Base-by-base conservation (phyloP, 2,888 invertebrate genomes). In the Cheilosia vulpina region DNA sequence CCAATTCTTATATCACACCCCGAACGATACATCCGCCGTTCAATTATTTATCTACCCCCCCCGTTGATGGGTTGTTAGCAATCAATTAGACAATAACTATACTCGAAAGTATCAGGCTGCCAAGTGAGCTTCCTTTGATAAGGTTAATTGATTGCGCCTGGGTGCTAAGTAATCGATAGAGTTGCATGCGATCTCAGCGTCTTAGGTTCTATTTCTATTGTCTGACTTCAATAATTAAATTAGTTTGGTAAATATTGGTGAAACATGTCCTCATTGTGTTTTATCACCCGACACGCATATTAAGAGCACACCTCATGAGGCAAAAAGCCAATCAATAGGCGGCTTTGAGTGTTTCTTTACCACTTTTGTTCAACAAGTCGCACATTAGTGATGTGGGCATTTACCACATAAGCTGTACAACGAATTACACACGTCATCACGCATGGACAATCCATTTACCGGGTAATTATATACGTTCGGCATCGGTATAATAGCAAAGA, bases 321-420 rank as follows among this genome's bases (percentile, higher is more conserved):
- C 21, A 52, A 52, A 17, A 21, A 21, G 15, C 3, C 21, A 38
- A 13, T 13, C 13, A 38, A 38, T 38, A 38, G 38, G 1, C 38
- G 52, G 17, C 4, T 24, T 60, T 24, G 43, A 24, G 47, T 63
- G 31, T 13, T 19, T 63, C 31, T 13, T 63, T 60, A 27, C 13
- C 13, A 31, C 47, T 19, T 17, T 17, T 27, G 47, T 63, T 63
- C 62, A 63, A 63, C 62, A 63, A 43, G 62, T 63, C 31, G 27
- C 47, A 47, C 62, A 63, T 63, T 47, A 47, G 62, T 47, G 62
- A 63, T 63, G 62, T 17, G 62, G 62, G 62, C 60, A 27, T 27
- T 45, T 17, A 45, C 43, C 3, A 27, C 43, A 45, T 17, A 62
- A 62, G 45, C 27, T 31, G 31, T 63, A 19, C 31, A 31, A 47